Conservation (phyloP, 2,888 invertebrate species). For the Linnaemya vulpina region DNA sequence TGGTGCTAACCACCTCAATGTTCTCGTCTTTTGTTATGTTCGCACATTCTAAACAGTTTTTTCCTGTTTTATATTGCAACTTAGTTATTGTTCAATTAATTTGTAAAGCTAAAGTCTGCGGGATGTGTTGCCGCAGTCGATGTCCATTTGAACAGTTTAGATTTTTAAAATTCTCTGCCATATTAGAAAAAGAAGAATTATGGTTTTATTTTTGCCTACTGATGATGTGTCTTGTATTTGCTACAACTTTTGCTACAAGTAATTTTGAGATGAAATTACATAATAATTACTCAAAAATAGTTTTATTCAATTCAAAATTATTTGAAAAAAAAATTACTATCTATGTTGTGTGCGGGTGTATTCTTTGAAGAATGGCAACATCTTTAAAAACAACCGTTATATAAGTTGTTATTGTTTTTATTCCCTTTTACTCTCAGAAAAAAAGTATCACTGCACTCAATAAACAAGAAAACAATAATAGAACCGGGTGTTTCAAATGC, state of each 20-base stretch:
- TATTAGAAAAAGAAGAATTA: too few species aligned
- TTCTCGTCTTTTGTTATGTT: constrained; percentile 39
- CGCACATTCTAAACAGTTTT: constrained; percentile 39
- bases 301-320: background rate
- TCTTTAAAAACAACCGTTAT: constrained; percentile 42
- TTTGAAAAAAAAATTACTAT: too few species aligned
- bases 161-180: too few species aligned
- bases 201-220: too few species aligned
- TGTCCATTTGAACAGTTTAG: too few species aligned
- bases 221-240: too few species aligned
- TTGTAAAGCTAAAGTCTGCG: constrained; percentile 39
- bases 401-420: background rate
- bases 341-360: background rate
- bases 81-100: constrained; percentile 34
- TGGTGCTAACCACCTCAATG: constrained; percentile 56
- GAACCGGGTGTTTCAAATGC: background rate
- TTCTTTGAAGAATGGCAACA: constrained; percentile 28
- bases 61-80: constrained; percentile 1
- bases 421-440: background rate
- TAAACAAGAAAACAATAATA: background rate
- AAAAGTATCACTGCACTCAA: background rate
- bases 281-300: background rate
- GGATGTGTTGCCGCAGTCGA: too few species aligned
- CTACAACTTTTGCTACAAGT: too few species aligned
- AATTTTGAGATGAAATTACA: too few species aligned